Base-by-base conservation (phyloP, 2,888 invertebrate genomes). In the Stenodera caucasica region DNA sequence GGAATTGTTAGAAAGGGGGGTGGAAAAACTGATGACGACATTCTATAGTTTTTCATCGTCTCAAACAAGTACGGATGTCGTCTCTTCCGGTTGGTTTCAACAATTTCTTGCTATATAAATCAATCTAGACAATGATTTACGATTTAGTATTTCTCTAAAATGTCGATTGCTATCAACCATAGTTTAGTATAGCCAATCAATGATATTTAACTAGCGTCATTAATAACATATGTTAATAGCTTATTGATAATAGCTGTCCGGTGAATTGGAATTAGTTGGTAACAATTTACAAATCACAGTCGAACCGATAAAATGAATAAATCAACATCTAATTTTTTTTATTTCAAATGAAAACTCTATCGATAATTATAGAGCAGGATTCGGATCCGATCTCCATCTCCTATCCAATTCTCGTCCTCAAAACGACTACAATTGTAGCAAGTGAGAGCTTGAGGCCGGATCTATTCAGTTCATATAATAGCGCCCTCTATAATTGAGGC, bases 101-200 rank as follows among this genome's bases (percentile, higher is more conserved):
- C 55, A 29, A 55, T 55, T 55, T 29, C 53, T 53, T 45, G 53
- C 18, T 65, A 67, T 65, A 67, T 70, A 70, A 69, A 67, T 70
- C 70, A 70, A 64, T 58, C 52, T 53, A 56, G 64, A 65, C 65
- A 65, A 66, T 68, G 69, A 69, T 69, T 67, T 70, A 67, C 67
- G 65, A 63, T 61, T 55, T 58, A 61, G 58, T 21, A 45, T 45
- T 45, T 45, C 45, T 65, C 63, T 62, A 58, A 63, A 59, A 65
- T 61, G 58, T 55, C 61, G 67, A 65, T 67, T 55, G 65, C 52
- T 60, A 66, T 60, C 60, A 58, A 49, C 60, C 8, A 30, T 53
- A 53, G 14, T 32, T 14, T 26, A 58, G 57, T 51, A 55, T 54
- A 53, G 61, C 64, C 61, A 65, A 65, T 64, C 61, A 57, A 60